phyloP scores from a whole-genome alignment of 2,888 invertebrate genomes.

The Nowickia ferox region DNA sequence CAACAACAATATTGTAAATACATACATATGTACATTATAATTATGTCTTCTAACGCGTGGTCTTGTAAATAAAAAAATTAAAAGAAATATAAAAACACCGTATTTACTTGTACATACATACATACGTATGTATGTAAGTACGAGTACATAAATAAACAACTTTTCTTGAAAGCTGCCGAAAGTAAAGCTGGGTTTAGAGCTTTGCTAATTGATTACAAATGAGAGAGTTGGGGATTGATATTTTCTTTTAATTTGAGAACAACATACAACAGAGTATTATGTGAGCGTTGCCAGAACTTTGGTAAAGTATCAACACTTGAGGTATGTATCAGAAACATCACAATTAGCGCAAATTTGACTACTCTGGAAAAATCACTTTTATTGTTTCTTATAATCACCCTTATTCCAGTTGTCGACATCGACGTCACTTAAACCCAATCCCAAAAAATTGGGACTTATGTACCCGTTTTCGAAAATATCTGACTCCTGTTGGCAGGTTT shows the following conservation, averaged over 20 bases:
- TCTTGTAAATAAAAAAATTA: not conserved
- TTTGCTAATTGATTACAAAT: slow-evolving; percentile 23
- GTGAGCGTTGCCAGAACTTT: not conserved
- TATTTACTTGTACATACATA: no score
- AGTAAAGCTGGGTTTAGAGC: slow-evolving; percentile 41
- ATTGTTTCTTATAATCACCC: no score
- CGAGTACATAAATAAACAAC: not conserved
- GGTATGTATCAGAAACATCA: no score
- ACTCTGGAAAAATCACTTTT: no score
- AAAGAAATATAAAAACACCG: slow-evolving; percentile 26
- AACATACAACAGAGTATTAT: not conserved
- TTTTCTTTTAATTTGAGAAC: slow-evolving; percentile 6
- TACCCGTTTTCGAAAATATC: no score
- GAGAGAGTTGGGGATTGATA: slow-evolving; percentile 25
- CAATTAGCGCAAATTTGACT: no score
- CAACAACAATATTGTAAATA: slow-evolving; percentile 4
- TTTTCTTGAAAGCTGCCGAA: slow-evolving; percentile 11
- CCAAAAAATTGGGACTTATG: no score
- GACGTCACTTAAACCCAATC: no score
- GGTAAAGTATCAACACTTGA: no score
- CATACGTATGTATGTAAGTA: no score
- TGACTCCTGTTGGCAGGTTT: no score
- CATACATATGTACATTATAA: slow-evolving; percentile 9
- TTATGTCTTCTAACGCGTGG: slow-evolving; percentile 51
- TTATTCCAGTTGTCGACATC: no score